Evolutionary conservation across 2,888 invertebrate genomes (phyloP).

Genomic region (Thereva nobilitata): DNA sequence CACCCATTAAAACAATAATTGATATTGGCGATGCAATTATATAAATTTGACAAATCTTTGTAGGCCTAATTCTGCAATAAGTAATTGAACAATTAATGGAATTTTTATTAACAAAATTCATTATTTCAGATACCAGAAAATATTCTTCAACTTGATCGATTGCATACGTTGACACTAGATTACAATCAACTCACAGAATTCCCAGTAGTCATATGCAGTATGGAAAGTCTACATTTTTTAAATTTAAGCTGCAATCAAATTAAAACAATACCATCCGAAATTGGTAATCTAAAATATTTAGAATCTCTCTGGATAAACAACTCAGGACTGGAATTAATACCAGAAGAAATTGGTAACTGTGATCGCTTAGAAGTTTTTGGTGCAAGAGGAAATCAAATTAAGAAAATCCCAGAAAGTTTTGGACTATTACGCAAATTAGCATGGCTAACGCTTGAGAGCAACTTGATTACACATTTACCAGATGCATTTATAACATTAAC

Average conservation of each 20-base stretch:
- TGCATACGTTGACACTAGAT: slow-evolving; percentile 68
- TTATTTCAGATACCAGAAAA: slow-evolving; percentile 58
- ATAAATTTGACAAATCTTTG: too few relatives aligned
- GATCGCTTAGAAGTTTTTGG: slow-evolving; percentile 68
- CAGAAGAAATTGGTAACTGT: slow-evolving; percentile 66
- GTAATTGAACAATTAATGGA: not conserved
- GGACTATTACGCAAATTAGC: slow-evolving; percentile 63
- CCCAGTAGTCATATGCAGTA: slow-evolving; percentile 64
- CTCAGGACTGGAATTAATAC: slow-evolving; percentile 62
- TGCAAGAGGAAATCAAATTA: slow-evolving; percentile 66
- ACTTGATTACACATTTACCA: slow-evolving; percentile 63
- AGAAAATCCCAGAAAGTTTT: slow-evolving; percentile 63
- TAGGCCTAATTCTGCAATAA: not conserved
- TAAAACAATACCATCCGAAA: slow-evolving; percentile 62
- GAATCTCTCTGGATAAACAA: slow-evolving; percentile 72
- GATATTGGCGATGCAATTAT: too few relatives aligned
- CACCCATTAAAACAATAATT: too few relatives aligned
- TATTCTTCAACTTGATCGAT: slow-evolving; percentile 61
- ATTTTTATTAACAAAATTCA: too few relatives aligned
- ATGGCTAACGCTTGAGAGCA: slow-evolving; percentile 70
- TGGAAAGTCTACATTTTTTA: slow-evolving; percentile 65
- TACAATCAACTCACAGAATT: slow-evolving; percentile 67
- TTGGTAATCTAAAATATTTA: slow-evolving; percentile 64
- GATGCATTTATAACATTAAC: slow-evolving; percentile 60
- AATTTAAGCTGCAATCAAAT: slow-evolving; percentile 72